phyloP scores from a whole-genome alignment of 1,140 invertebrate species.

The Bombyx mori region DNA sequence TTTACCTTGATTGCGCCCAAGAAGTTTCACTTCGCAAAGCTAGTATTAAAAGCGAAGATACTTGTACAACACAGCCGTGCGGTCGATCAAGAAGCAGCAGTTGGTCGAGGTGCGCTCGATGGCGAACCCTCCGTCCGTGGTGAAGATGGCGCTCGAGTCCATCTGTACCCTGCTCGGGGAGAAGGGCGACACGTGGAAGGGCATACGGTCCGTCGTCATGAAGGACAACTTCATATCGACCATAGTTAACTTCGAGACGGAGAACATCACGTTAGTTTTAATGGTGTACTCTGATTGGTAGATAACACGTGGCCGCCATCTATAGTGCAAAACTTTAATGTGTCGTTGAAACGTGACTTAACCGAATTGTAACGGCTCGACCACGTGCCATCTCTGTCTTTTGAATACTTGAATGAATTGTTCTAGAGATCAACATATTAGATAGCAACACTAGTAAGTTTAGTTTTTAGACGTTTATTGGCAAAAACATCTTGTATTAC shows the following conservation, averaged over 20 bases:
- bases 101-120: constrained; percentile 95
- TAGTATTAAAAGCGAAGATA: constrained; percentile 33
- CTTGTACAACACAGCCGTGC: constrained; percentile 82
- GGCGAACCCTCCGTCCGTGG: constrained; percentile 92
- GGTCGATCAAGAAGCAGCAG: constrained; percentile 96
- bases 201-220: constrained; percentile 93
- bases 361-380: no score
- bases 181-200: constrained; percentile 93
- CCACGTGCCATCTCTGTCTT: background rate
- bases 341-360: no score
- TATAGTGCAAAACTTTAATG: no score
- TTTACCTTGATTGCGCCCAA: background rate
- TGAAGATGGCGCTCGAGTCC: constrained; percentile 95
- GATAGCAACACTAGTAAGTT: constrained; percentile 18
- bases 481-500: constrained; percentile 53
- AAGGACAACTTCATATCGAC: constrained; percentile 98
- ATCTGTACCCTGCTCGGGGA: constrained; percentile 95
- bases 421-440: constrained; percentile 19
- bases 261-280: constrained; percentile 87
- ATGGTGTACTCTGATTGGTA: no score
- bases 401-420: background rate
- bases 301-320: no score
- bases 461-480: constrained; percentile 46
- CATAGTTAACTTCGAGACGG: constrained; percentile 98
- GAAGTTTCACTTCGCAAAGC: background rate